phyloP scores from a whole-genome alignment of 2,113 vertebrate genomes.

The Labeo rohita region DNA sequence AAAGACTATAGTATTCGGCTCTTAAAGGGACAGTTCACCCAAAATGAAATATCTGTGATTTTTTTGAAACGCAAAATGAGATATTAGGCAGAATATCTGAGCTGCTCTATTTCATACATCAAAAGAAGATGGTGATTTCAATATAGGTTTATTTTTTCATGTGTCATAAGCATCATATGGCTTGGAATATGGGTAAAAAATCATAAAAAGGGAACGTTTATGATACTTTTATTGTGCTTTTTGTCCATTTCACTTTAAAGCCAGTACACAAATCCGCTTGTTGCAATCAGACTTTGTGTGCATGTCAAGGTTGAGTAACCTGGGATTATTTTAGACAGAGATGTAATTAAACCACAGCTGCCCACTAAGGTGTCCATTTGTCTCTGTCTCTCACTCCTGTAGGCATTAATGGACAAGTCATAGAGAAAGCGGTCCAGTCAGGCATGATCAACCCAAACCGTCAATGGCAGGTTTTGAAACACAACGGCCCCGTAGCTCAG shows the following conservation, averaged over 20 bases:
- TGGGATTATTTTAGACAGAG: not conserved
- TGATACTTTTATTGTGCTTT: not conserved
- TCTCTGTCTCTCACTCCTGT: not conserved
- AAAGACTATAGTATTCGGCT: constrained; percentile 3
- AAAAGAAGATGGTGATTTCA: not conserved
- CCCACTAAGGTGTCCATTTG: constrained; percentile 6
- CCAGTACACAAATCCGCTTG: not conserved
- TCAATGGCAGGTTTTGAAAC: constrained; percentile 86
- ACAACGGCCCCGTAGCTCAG: constrained; percentile 81
- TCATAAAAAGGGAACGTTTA: not conserved
- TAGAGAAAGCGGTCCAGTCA: constrained; percentile 86
- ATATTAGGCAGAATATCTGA: not conserved
- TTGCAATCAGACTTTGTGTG: not conserved
- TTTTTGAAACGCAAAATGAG: not conserved
- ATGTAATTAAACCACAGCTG: constrained; percentile 52
- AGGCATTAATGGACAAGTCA: constrained; percentile 78
- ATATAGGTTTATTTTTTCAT: too few species aligned
- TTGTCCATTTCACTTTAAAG: not conserved
- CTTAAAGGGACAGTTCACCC: not conserved
- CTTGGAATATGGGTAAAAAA: not conserved
- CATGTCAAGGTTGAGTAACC: not conserved
- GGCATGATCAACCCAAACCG: constrained; percentile 90
- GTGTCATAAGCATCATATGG: too few species aligned
- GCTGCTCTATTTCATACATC: not conserved
- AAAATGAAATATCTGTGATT: not conserved